phyloP scores from a whole-genome alignment of 2,113 vertebrate genomes.

The Pogona vitticeps region DNA sequence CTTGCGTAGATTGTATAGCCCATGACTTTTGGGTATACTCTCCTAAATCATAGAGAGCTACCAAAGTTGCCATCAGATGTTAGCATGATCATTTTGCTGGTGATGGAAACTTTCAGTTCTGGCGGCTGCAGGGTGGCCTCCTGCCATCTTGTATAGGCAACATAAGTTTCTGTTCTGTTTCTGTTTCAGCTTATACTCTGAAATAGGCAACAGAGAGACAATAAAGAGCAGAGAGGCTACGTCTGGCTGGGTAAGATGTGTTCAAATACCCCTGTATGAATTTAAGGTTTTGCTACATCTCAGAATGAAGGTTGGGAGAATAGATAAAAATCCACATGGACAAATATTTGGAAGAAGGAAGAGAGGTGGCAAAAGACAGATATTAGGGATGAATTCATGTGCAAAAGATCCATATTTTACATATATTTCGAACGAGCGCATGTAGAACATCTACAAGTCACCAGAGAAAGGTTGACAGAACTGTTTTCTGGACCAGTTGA shows the following conservation, averaged over 20 bases:
- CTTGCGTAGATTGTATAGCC: no score
- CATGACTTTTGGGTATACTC: no score
- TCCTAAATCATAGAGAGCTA: no score
- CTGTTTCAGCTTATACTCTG: neutral
- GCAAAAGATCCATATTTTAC: neutral
- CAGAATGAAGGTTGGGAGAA: neutral
- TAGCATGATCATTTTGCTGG: no score
- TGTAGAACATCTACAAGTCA: neutral
- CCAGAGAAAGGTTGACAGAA: no score
- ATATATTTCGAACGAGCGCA: no score
- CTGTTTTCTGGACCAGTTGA: no score
- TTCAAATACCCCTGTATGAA: neutral
- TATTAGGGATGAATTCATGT: no score
- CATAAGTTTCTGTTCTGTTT: neutral
- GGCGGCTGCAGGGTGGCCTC: no score
- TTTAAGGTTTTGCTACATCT: neutral
- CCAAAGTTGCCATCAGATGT: no score
- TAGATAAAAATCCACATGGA: neutral
- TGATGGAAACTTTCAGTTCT: no score
- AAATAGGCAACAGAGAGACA: neutral
- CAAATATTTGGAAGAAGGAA: neutral
- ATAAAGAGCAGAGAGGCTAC: no score
- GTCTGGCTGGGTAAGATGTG: neutral
- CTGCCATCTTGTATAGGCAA: neutral
- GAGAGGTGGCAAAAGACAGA: neutral